Evolutionary conservation across 2,797 vertebrate species (phyloP).

Genomic region (Naso thynnoides): DNA sequence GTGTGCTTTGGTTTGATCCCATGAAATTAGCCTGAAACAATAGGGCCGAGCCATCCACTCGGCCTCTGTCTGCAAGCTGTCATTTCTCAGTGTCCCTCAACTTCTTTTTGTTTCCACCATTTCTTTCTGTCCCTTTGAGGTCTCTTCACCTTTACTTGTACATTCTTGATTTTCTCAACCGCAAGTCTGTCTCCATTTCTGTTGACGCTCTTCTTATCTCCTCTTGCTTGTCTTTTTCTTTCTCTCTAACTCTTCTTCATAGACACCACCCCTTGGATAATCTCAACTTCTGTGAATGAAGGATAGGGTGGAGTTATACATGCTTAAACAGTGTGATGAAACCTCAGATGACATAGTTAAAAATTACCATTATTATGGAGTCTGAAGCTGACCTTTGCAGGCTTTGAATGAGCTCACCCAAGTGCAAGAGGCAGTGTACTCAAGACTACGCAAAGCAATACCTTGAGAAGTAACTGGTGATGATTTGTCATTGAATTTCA

Average conservation of each 20-base stretch:
- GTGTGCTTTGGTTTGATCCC: conserved; percentile 77
- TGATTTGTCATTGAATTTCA: neutral
- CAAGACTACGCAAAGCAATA: neutral
- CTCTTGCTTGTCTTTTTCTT: neutral
- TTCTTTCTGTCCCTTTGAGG: conserved; percentile 4
- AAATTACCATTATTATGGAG: neutral
- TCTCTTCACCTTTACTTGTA: conserved; percentile 1
- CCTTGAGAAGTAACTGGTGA: neutral
- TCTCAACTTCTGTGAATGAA: conserved; percentile 7
- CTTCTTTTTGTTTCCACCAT: conserved; percentile 13
- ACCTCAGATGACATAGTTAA: neutral
- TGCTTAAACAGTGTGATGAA: neutral
- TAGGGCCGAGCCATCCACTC: conserved; percentile 53
- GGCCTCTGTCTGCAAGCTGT: conserved; percentile 51
- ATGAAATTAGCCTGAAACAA: conserved; percentile 81
- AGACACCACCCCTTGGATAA: neutral
- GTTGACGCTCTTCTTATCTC: neutral
- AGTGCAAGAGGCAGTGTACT: neutral
- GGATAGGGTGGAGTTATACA: neutral
- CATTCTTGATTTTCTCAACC: neutral
- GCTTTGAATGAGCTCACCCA: neutral
- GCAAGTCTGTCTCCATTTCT: neutral
- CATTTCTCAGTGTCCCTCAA: conserved; percentile 28
- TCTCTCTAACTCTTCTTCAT: neutral
- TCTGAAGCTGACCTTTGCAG: neutral